Conservation (phyloP, 2,113 vertebrate genomes). For the Tetrao urogallus region DNA sequence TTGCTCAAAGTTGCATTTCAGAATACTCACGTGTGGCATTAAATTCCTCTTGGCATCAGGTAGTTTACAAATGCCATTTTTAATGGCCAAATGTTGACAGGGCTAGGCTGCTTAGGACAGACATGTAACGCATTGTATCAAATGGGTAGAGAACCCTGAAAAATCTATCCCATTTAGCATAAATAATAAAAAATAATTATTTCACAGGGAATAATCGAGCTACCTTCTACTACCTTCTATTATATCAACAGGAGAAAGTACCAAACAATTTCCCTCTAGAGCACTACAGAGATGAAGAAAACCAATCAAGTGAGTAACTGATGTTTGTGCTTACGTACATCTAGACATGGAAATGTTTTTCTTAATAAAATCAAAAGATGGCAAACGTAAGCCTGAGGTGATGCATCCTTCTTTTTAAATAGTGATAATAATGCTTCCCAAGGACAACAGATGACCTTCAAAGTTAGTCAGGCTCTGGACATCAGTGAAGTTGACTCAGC, state of each 20-base stretch:
- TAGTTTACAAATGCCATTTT: not conserved
- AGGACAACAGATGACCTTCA: not conserved
- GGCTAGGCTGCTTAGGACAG: not conserved
- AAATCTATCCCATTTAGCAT: not conserved
- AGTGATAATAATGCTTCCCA: not conserved
- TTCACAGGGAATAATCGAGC: not conserved
- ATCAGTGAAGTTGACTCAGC: not conserved
- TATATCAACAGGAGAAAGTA: not conserved
- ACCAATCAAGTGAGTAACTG: not conserved
- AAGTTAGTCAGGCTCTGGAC: not conserved
- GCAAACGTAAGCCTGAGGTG: not conserved
- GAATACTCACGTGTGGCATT: not conserved
- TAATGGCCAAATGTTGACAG: not conserved
- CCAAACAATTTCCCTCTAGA: not conserved
- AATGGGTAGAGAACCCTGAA: not conserved
- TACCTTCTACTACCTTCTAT: not conserved
- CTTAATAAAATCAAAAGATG: conserved; percentile 24
- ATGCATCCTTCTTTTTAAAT: not conserved
- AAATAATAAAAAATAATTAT: not conserved
- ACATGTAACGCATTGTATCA: not conserved
- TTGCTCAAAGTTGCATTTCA: not conserved
- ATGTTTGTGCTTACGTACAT: not conserved
- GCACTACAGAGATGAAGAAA: not conserved
- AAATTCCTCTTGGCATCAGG: not conserved
- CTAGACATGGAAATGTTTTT: not conserved